Conservation (phyloP, 92 coral and sea anemone genomes). For the Hydrozoanthus gracilis region DNA sequence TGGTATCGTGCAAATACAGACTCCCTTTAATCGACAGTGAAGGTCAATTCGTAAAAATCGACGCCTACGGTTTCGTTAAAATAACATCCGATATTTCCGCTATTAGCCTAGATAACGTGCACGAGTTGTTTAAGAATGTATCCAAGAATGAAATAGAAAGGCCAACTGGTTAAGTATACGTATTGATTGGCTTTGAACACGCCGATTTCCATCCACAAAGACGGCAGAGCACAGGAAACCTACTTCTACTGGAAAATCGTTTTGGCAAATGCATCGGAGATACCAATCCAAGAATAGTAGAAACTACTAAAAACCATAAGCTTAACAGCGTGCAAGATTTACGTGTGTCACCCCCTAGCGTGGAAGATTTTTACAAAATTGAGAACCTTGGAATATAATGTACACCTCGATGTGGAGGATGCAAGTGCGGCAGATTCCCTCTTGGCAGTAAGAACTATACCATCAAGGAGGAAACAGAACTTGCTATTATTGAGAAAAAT, state of each 20-base stretch:
- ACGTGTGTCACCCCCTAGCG: too few relatives aligned
- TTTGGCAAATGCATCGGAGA: too few relatives aligned
- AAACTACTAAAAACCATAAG: neutral
- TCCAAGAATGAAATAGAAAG: constrained; percentile 34
- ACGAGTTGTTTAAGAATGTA: constrained; percentile 47
- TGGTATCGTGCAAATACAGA: constrained; percentile 45
- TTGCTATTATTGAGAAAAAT: constrained; percentile 50
- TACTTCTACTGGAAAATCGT: constrained; percentile 44
- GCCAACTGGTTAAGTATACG: constrained; percentile 63
- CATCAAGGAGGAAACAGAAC: constrained; percentile 53
- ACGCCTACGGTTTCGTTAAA: constrained; percentile 62
- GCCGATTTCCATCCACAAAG: constrained; percentile 61
- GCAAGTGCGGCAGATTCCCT: constrained; percentile 53
- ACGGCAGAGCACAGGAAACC: constrained; percentile 47
- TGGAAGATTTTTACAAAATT: constrained; percentile 68
- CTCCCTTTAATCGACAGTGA: constrained; percentile 54
- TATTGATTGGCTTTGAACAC: constrained; percentile 63
- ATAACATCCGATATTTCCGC: constrained; percentile 50
- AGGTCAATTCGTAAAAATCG: constrained; percentile 50
- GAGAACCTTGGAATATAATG: too few relatives aligned
- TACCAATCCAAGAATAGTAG: neutral
- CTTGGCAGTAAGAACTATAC: constrained; percentile 48
- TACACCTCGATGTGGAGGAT: constrained; percentile 55
- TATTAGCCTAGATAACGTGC: constrained; percentile 30
- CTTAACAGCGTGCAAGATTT: too few relatives aligned